Conservation (phyloP, 2,113 vertebrate species). For the Pleuronectes platessa region DNA sequence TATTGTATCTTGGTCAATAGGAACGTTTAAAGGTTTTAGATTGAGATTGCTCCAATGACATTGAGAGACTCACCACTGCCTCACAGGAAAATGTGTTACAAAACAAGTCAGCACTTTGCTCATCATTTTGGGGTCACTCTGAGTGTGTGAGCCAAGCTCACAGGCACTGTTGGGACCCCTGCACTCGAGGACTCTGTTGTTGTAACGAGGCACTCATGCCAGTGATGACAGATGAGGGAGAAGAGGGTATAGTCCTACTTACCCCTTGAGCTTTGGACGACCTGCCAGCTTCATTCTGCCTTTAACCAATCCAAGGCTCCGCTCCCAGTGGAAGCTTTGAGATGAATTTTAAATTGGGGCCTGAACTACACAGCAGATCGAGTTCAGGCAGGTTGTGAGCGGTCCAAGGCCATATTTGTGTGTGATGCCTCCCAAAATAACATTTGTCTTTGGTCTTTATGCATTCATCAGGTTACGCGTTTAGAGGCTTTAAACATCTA, state of each 20-base stretch:
- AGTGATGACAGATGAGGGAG: constrained; percentile 71
- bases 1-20: too few relatives aligned
- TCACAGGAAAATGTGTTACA: constrained; percentile 9
- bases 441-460: not conserved
- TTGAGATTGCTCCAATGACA: not conserved
- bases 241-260: constrained; percentile 52
- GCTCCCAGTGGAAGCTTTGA: constrained; percentile 21
- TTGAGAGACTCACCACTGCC: not conserved
- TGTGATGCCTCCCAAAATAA: not conserved
- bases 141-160: constrained; percentile 1
- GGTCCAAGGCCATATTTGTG: not conserved
- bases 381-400: constrained; percentile 1
- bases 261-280: constrained; percentile 53
- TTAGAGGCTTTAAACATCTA: not conserved
- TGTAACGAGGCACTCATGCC: constrained; percentile 48
- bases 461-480: not conserved
- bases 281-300: constrained; percentile 50
- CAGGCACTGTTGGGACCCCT: constrained; percentile 3
- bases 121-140: constrained; percentile 39
- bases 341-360: constrained; percentile 31
- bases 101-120: constrained; percentile 41
- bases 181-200: constrained; percentile 25
- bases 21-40: not conserved
- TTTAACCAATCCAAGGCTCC: not conserved
- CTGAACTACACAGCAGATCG: not conserved